Evolutionary conservation across 2,888 invertebrate genomes (phyloP).

Genomic region (Microctonus brassicae): DNA sequence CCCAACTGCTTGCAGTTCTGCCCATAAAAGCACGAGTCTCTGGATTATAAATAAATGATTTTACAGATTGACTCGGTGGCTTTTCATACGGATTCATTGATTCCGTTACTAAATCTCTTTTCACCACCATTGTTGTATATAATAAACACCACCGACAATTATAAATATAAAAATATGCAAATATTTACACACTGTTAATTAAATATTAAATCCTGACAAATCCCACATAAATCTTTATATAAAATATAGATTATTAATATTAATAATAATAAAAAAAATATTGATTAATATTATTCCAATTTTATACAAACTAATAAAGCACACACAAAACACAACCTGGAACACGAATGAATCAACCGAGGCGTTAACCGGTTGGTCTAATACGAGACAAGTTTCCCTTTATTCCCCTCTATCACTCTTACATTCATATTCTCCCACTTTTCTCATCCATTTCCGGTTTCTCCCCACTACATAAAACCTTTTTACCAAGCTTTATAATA

Average conservation of each 20-base stretch:
- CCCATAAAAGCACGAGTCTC: slow-evolving; percentile 75
- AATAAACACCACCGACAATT: too few species aligned
- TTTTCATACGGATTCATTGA: slow-evolving; percentile 71
- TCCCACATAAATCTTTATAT: too few species aligned
- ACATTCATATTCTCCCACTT: neutral
- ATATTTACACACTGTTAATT: too few species aligned
- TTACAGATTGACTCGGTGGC: slow-evolving; percentile 68
- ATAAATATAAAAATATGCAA: too few species aligned
- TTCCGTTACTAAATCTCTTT: slow-evolving; percentile 66
- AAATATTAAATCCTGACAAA: too few species aligned
- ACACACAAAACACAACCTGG: neutral
- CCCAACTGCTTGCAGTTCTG: slow-evolving; percentile 75
- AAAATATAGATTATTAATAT: too few species aligned
- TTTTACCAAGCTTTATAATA: too few species aligned
- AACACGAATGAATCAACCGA: neutral
- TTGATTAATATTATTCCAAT: too few species aligned
- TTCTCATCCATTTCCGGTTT: neutral
- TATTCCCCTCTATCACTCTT: slow-evolving; percentile 6
- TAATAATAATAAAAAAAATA: too few species aligned
- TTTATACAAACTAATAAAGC: too few species aligned
- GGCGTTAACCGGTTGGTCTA: neutral
- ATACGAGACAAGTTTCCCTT: neutral
- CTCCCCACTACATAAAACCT: neutral
- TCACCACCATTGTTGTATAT: slow-evolving; percentile 38
- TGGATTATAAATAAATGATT: slow-evolving; percentile 73